A percentile compares a stretch with the other conserved stretches of the same genome.
Conservation (phyloP, 30 jellyfish, hydroid and myxozoan species). For the Turritopsis rubra region DNA sequence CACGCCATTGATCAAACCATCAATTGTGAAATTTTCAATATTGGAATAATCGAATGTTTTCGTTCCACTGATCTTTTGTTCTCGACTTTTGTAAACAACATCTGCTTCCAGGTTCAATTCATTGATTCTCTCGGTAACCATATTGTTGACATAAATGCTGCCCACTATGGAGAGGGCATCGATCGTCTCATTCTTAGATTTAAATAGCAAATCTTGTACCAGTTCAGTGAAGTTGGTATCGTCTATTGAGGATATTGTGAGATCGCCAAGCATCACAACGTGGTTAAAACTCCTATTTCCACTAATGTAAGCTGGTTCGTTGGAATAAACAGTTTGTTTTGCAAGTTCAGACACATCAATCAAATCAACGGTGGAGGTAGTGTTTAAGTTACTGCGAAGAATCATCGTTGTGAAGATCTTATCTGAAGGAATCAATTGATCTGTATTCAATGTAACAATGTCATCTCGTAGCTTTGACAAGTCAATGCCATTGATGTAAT, state of each 20-base stretch:
- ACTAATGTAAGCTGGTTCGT: slow-evolving; percentile 8
- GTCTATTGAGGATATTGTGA: background rate
- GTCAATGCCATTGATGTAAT: slow-evolving; percentile 46
- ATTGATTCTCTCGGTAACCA: slow-evolving; percentile 21
- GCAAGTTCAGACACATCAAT: slow-evolving; percentile 40
- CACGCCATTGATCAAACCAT: slow-evolving; percentile 42
- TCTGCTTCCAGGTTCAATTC: slow-evolving; percentile 29
- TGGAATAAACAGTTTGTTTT: background rate
- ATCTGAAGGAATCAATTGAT: slow-evolving; percentile 40
- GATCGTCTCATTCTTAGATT: background rate
- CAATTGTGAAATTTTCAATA: background rate
- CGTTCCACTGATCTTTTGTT: slow-evolving; percentile 30
- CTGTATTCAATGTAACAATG: slow-evolving; percentile 40
- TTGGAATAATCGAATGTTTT: slow-evolving; percentile 3
- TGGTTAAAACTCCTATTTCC: slow-evolving; percentile 19
- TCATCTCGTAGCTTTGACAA: slow-evolving; percentile 37
- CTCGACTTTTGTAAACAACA: slow-evolving; percentile 24
- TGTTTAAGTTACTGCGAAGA: slow-evolving; percentile 14
- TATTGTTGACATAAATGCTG: background rate
- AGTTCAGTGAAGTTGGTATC: slow-evolving; percentile 15
- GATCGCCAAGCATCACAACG: slow-evolving; percentile 9
- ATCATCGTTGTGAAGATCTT: slow-evolving; percentile 25
- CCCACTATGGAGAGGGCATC: slow-evolving; percentile 35
- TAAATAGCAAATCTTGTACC: slow-evolving; percentile 30
- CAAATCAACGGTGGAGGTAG: slow-evolving; percentile 44